Evolutionary conservation across 2,797 vertebrate genomes (phyloP).

Genomic region (Siniperca undulata): DNA sequence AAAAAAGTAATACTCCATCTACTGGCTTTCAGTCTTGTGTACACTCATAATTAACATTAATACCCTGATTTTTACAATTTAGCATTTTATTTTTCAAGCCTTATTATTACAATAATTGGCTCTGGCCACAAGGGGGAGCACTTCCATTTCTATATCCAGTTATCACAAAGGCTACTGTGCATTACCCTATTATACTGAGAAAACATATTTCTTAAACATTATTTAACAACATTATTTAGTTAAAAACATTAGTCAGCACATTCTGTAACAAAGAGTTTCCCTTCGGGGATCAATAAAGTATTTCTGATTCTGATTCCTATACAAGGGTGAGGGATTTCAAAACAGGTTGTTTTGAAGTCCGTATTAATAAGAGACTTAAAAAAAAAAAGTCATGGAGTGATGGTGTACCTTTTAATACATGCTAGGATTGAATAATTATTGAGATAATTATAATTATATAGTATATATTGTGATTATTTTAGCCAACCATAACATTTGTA

Average conservation of each 20-base stretch:
- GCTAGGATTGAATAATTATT: background rate
- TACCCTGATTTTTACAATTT: rapidly evolving
- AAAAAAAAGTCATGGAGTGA: background rate
- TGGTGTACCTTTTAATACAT: background rate
- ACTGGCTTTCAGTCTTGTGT: background rate
- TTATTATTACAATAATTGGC: background rate
- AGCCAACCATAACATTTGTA: background rate
- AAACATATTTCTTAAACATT: background rate
- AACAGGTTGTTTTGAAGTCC: no score
- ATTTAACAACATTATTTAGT: background rate
- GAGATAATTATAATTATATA: no score
- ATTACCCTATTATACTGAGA: no score
- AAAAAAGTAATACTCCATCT: background rate
- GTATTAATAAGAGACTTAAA: no score
- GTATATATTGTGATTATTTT: background rate
- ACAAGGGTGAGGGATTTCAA: no score
- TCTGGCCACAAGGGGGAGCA: constrained; percentile 10
- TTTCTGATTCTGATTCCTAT: no score
- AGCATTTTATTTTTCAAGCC: background rate
- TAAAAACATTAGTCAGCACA: background rate
- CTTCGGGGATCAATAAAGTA: no score
- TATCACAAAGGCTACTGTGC: background rate
- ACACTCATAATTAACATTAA: background rate
- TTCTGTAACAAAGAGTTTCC: no score
- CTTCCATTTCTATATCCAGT: background rate